phyloP scores from a whole-genome alignment of 2,888 invertebrate species.

The Ophion ventricosus region DNA sequence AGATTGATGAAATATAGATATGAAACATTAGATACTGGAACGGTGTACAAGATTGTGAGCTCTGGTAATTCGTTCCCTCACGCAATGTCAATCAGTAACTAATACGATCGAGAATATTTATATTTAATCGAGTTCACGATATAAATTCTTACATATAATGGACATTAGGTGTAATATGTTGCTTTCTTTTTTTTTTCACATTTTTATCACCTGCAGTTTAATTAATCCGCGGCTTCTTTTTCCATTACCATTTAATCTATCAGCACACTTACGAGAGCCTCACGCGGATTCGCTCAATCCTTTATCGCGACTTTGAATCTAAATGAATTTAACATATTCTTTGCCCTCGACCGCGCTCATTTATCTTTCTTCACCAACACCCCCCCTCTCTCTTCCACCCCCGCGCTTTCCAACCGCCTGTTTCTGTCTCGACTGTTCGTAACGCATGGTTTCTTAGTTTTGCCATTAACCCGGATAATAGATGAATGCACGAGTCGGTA shows the following conservation, averaged over 20 bases:
- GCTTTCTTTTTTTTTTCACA: conserved; percentile 2
- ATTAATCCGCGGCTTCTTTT: conserved; percentile 41
- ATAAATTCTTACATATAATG: too few species aligned
- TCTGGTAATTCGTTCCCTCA: background rate
- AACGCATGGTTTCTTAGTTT: conserved; percentile 41
- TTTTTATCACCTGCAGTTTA: conserved; percentile 20
- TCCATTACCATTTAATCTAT: conserved; percentile 34
- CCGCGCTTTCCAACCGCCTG: conserved; percentile 12
- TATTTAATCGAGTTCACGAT: too few species aligned
- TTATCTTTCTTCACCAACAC: conserved; percentile 28
- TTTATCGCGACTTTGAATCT: conserved; percentile 34
- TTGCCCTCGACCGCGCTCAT: conserved; percentile 51
- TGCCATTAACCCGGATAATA: conserved; percentile 55
- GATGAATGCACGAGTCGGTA: conserved; percentile 20
- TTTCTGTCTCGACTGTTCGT: conserved; percentile 5
- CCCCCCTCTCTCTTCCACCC: background rate
- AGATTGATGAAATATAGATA: background rate
- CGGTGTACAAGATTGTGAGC: background rate
- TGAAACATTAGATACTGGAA: background rate
- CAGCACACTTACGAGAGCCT: conserved; percentile 1
- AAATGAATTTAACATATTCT: conserved; percentile 50
- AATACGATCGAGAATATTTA: background rate
- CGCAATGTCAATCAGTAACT: background rate
- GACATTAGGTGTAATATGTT: background rate
- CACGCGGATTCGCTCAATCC: conserved; percentile 32